Evolutionary conservation across 2,888 invertebrate species (phyloP), one percentile per base, ranked within the genome.

Genomic region (Aspidiotus destructor): DNA sequence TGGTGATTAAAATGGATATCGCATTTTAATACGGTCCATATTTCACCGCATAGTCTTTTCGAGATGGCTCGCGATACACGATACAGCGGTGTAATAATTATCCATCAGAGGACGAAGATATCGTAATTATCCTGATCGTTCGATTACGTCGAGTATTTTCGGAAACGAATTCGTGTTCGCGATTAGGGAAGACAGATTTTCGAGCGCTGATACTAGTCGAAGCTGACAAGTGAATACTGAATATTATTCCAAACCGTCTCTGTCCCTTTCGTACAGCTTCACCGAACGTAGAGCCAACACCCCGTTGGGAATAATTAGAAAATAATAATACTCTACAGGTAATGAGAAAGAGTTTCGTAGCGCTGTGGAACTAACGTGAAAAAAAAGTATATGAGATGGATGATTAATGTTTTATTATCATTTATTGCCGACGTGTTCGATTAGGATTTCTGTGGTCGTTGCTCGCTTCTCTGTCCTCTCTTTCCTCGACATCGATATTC

Each of bases 371-470:
- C 11, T 48, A 6, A 48, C 28, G 28, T 28, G 28, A 48, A 48
- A 48, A 48, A n/a, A 48, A 48, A 11, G 48, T 13, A 6, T 11
- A 6, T 17, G 7, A 58, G 13, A 40, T 8, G 40, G 7, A 65
- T 65, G 65, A 65, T 65, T 65, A 58, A 65, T 65, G 65, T 48
- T 57, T 60, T 60, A 64, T 64, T 64, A 65, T 65, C 65, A 57
- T 44, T 54, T 65, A 65, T 57, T 58, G 44, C 41, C 42, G 40
- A 42, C 28, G 28, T 28, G 57, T 57, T 65, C 65, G 65, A 65
- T 65, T 58, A 65, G 65, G 58, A 65, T 57, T 65, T 65, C 44
- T 41, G 54, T 17, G 8, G 64, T 64, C 64, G 54, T 64, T 57
- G 65, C 57, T 13, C 28, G 17, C 58, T 9, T 58, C 40, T 11